Percentiles rank a stretch among this genome's conserved stretches.
Evolutionary conservation across 2,113 vertebrate species (phyloP).

Genomic region (Lamprotornis superbus): DNA sequence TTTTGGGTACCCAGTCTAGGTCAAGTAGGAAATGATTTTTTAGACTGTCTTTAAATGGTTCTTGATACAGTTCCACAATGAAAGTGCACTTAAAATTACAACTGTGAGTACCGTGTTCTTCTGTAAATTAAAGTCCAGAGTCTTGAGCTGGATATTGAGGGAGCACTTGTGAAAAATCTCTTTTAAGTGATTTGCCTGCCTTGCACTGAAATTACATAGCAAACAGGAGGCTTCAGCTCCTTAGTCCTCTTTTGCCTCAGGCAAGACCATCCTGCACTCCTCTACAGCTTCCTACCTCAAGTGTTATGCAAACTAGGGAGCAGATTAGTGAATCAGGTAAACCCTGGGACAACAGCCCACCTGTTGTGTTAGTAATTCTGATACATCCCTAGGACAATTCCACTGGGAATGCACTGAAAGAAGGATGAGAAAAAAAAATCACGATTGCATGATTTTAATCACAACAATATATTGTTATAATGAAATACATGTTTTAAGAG

Average conservation of each 20-base stretch:
- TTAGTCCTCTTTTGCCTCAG: neutral
- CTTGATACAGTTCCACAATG: neutral
- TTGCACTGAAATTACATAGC: neutral
- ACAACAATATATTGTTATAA: neutral
- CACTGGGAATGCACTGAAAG: neutral
- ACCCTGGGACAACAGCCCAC: neutral
- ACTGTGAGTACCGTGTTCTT: neutral
- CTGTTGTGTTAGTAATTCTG: neutral
- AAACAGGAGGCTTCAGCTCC: neutral
- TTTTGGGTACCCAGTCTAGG: slow-evolving; percentile 15
- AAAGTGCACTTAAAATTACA: slow-evolving; percentile 43
- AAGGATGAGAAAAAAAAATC: neutral
- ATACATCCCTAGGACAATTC: neutral
- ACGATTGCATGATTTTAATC: neutral
- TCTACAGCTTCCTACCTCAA: neutral
- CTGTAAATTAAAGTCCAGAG: slow-evolving; percentile 39
- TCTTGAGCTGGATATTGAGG: slow-evolving; percentile 32
- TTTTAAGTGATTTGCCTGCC: slow-evolving; percentile 4
- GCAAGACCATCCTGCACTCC: neutral
- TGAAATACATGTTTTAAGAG: neutral
- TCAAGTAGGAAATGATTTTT: slow-evolving; percentile 45
- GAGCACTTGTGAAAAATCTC: slow-evolving; percentile 30
- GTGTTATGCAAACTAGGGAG: neutral
- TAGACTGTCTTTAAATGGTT: slow-evolving; percentile 12
- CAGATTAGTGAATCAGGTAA: neutral